Evolutionary conservation across 1,140 invertebrate genomes (phyloP).

Genomic region (Leucophenga varia): DNA sequence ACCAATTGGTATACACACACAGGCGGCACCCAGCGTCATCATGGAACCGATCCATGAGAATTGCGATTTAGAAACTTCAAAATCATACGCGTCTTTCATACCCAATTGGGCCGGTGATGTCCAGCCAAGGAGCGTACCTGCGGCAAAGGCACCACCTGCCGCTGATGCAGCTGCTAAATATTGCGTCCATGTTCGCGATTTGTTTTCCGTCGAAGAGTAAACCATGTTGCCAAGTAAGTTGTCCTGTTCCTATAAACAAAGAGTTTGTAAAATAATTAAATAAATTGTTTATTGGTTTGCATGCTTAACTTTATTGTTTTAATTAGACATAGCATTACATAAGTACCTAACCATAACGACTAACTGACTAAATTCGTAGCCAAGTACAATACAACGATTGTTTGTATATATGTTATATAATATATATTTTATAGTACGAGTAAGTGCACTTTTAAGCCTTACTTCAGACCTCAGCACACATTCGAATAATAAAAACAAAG

Average conservation of each 20-base stretch:
- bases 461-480: no score
- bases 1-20: constrained; percentile 71
- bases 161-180: constrained; percentile 68
- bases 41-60: constrained; percentile 74
- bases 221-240: constrained; percentile 50
- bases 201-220: constrained; percentile 31
- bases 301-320: no score
- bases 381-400: no score
- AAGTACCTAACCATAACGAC: no score
- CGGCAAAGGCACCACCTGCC: constrained; percentile 61
- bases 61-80: constrained; percentile 58
- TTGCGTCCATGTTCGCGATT: constrained; percentile 63
- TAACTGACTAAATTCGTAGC: no score
- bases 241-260: constrained; percentile 47
- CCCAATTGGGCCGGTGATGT: constrained; percentile 68
- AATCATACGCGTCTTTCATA: constrained; percentile 59
- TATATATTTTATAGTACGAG: no score
- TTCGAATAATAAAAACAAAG: no score
- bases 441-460: no score
- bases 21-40: constrained; percentile 71
- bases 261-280: no score
- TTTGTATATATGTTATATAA: no score
- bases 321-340: no score
- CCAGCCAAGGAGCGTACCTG: constrained; percentile 71
- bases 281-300: no score